A percentile compares a stretch with the other conserved stretches of the same genome.
Conservation (phyloP, 2,797 vertebrate species). For the Hapalemur alaotrensis region DNA sequence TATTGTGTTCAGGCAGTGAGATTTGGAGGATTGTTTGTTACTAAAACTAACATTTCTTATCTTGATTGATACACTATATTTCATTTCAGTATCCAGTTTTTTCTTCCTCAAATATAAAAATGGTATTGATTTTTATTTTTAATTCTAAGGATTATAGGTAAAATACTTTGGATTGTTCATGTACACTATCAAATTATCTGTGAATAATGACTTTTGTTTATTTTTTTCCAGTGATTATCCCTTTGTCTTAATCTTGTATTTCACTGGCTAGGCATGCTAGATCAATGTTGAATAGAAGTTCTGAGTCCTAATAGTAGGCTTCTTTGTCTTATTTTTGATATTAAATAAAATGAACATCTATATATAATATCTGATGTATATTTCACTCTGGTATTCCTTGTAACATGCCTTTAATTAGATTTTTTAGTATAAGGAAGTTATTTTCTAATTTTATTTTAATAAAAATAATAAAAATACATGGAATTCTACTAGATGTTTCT, state of each 20-base stretch:
- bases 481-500: background rate
- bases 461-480: background rate
- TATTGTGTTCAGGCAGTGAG: background rate
- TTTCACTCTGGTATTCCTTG: background rate
- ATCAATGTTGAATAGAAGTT: background rate
- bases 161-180: background rate
- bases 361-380: background rate
- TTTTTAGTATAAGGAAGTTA: background rate
- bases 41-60: background rate
- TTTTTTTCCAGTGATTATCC: background rate
- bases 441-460: background rate
- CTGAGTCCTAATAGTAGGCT: background rate
- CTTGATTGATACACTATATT: background rate
- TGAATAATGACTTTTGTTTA: background rate
- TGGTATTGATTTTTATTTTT: background rate
- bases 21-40: background rate
- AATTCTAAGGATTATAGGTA: background rate
- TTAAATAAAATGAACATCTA: background rate
- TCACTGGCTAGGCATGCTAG: background rate
- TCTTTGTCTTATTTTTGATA: background rate
- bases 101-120: background rate
- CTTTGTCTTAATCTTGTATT: background rate
- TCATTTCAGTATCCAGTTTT: background rate
- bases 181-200: background rate
- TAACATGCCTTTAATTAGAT: background rate